Evolutionary conservation across 2,888 invertebrate genomes (phyloP).

Genomic region (Saturnia japonica): DNA sequence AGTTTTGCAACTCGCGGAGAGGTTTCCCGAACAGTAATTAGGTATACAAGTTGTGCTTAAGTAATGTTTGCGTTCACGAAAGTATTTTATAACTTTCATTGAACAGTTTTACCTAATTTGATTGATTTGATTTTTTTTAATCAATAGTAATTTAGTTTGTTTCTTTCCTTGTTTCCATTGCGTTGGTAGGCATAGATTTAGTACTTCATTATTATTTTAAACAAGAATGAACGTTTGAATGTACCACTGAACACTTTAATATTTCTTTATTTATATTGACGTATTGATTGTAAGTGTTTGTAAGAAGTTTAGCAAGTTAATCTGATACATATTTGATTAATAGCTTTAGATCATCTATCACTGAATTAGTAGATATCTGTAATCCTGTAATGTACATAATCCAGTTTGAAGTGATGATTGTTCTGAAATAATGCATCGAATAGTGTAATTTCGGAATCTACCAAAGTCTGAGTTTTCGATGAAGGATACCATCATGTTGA

Average conservation of each 20-base stretch:
- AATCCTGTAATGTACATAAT: no score
- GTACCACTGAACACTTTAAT: background rate
- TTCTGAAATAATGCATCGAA: no score
- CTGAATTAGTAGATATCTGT: no score
- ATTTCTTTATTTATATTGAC: background rate
- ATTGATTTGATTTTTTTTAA: background rate
- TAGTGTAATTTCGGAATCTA: no score
- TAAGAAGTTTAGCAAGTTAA: background rate
- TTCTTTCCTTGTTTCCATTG: background rate
- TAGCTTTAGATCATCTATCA: no score
- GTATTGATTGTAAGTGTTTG: background rate
- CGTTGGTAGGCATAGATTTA: background rate
- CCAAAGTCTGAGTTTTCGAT: no score
- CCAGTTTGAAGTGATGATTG: no score
- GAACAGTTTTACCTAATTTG: constrained; percentile 34
- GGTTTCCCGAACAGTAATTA: constrained; percentile 62
- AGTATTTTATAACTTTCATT: constrained; percentile 43
- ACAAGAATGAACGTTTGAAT: background rate
- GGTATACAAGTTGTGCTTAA: constrained; percentile 54
- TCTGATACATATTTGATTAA: background rate
- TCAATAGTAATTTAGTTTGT: background rate
- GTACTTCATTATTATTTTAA: background rate
- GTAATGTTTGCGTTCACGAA: constrained; percentile 49
- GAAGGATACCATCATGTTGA: no score
- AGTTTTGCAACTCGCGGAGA: constrained; percentile 50